Evolutionary conservation across 2,888 invertebrate species (phyloP).

Genomic region (Spodoptera picta): DNA sequence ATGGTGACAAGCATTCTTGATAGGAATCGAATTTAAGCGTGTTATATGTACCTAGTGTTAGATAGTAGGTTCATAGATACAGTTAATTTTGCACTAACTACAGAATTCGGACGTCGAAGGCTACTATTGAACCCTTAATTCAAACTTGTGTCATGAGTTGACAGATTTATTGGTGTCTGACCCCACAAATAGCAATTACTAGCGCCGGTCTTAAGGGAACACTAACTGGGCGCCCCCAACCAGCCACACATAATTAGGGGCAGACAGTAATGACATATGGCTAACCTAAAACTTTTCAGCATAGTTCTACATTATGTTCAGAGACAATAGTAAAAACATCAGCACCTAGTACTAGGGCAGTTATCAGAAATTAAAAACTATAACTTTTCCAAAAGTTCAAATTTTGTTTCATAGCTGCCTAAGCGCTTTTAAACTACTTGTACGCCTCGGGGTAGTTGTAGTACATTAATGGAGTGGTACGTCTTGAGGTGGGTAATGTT

Average conservation of each 20-base stretch:
- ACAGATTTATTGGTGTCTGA: slow-evolving; percentile 10
- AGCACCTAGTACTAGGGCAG: slow-evolving; percentile 12
- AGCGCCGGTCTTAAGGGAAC: slow-evolving; percentile 15
- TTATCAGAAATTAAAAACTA: slow-evolving; percentile 17
- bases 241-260: slow-evolving; percentile 26
- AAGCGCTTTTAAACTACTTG: not conserved
- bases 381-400: slow-evolving; percentile 10
- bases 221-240: slow-evolving; percentile 10
- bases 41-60: too few relatives aligned
- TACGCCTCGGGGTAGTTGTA: not conserved
- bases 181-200: slow-evolving; percentile 23
- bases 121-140: slow-evolving; percentile 3
- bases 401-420: not conserved
- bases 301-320: slow-evolving; percentile 25
- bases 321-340: slow-evolving; percentile 20
- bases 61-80: too few relatives aligned
- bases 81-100: too few relatives aligned
- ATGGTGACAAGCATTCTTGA: too few relatives aligned
- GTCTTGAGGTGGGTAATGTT: slow-evolving; percentile 1
- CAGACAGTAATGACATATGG: slow-evolving; percentile 29
- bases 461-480: too few relatives aligned
- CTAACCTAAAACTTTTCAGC: slow-evolving; percentile 28
- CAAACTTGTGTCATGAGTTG: slow-evolving; percentile 6
- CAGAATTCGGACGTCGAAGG: not conserved
- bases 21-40: too few relatives aligned